Evolutionary conservation across 2,888 invertebrate species (phyloP), one percentile per base, ranked within the genome.

Genomic region (Idaea dimidiata): DNA sequence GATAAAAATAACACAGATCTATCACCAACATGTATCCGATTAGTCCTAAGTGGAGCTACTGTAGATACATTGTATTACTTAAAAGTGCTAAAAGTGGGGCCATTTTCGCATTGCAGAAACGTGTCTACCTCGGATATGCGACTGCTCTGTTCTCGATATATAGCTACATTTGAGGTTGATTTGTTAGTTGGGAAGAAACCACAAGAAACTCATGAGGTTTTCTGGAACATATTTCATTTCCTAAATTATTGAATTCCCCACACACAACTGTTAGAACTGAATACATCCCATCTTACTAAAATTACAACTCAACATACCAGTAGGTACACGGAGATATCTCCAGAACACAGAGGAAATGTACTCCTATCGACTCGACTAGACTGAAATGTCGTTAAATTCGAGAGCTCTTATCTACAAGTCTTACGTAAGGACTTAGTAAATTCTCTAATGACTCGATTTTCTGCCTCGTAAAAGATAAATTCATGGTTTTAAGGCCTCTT

Each of bases 401-500:
- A 82, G 82, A 67, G 74, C 73, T 71, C 87, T 87, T 88, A 88
- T 88, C 88, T 81, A 72, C 72, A 73, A 82, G 76, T 81, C 79
- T 85, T 82, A 82, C 78, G 79, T 77, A 79, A 81, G 80, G 80
- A 82, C 82, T 83, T 79, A 79, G 78, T 76, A 75, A 75, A 74
- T 76, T 74, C 77, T 75, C 83, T 88, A 88, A 88, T 87, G 87
- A 83, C 86, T 80, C 81, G 81, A 87, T 86, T 85, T 83, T 83
- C 80, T 79, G 73, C 74, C 76, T 80, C 81, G 79, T 84, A 81
- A 83, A 82, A 82, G 79, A 69, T 66, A 70, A 59, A 68, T 66
- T 70, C 43, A 43, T 43, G 14, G 8, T 43, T 10, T 43, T 43
- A 43, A 43, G 10, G 43, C 43, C 10, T 14, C 43, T 7, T 43